Evolutionary conservation across 2,888 invertebrate genomes (phyloP).

Genomic region (Ichneumoninae sp.): DNA sequence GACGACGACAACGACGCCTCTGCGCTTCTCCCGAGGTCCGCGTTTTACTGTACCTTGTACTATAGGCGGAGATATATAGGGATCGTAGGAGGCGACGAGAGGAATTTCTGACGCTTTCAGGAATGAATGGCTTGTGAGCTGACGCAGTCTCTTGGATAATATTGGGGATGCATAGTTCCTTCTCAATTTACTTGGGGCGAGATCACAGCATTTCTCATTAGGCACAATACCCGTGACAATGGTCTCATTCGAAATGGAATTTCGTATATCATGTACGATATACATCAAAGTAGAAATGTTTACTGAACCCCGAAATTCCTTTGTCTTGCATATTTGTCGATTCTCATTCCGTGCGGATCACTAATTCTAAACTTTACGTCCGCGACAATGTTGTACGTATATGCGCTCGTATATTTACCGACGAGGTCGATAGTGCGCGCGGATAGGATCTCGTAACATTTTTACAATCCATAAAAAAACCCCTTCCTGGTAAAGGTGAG

Average conservation of each 20-base stretch:
- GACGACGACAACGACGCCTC: slow-evolving; percentile 50
- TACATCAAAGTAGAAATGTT: neutral
- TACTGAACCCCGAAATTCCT: too few relatives aligned
- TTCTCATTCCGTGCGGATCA: neutral
- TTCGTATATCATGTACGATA: neutral
- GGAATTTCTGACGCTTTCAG: slow-evolving; percentile 60
- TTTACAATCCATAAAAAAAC: slow-evolving; percentile 76
- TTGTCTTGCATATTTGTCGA: neutral
- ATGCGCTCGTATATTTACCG: neutral
- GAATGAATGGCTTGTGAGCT: slow-evolving; percentile 52
- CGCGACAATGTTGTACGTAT: neutral
- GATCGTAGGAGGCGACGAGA: slow-evolving; percentile 41
- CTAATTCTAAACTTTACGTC: neutral
- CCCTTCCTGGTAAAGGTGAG: slow-evolving; percentile 64
- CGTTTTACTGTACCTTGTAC: slow-evolving; percentile 46
- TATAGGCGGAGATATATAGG: slow-evolving; percentile 35
- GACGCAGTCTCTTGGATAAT: slow-evolving; percentile 30
- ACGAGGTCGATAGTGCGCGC: slow-evolving; percentile 1
- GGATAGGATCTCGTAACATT: slow-evolving; percentile 68
- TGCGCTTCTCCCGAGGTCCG: slow-evolving; percentile 32
- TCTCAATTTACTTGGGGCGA: slow-evolving; percentile 19
- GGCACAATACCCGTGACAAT: slow-evolving; percentile 10
- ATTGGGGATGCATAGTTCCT: slow-evolving; percentile 37
- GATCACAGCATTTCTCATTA: slow-evolving; percentile 41
- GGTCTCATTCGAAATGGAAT: neutral